These are phyloP conservation scores for Ips nitidus DNA, from an alignment of 1,140 invertebrate genomes.

Conservation along the genomic window DNA sequence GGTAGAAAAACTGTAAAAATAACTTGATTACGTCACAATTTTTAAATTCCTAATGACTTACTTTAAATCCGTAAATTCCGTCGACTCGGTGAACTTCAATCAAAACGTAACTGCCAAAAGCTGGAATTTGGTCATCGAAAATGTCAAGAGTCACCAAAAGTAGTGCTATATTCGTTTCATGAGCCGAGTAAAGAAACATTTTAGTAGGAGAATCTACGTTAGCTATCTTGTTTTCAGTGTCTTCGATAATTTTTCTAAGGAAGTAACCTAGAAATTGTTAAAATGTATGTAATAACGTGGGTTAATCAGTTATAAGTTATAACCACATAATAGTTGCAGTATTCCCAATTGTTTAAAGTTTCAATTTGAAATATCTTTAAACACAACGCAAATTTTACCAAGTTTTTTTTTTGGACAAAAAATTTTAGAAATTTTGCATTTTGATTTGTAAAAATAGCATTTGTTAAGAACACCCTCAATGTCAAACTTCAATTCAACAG, in stretches of 20 bases:
- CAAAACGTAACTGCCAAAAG: slow-evolving; percentile 55
- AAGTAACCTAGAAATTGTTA: slow-evolving; percentile 35
- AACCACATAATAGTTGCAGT: too few species aligned
- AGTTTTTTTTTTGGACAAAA: too few species aligned
- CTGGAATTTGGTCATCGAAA: slow-evolving; percentile 58
- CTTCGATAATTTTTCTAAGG: slow-evolving; percentile 32
- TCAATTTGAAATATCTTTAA: not conserved
- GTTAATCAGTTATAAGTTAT: too few species aligned
- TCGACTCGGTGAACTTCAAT: slow-evolving; percentile 40
- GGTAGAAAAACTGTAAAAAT: slow-evolving; percentile 25
- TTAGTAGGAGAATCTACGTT: slow-evolving; percentile 9
- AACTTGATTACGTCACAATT: slow-evolving; percentile 1
- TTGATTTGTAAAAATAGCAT: too few species aligned
- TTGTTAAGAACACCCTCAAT: too few species aligned
- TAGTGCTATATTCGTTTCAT: slow-evolving; percentile 69
- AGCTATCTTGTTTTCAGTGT: slow-evolving; percentile 25
- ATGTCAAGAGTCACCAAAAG: slow-evolving; percentile 62
- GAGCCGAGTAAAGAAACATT: slow-evolving; percentile 58
- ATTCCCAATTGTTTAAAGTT: too few species aligned
- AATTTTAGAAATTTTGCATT: too few species aligned
- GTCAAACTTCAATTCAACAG: too few species aligned
- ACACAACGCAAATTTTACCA: too few species aligned
- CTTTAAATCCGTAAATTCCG: slow-evolving; percentile 34
- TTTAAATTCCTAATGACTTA: slow-evolving; percentile 15
- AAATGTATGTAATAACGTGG: not conserved